These are phyloP conservation scores for Lepus europaeus DNA, from an alignment of 2,113 vertebrate species.

Conservation along the genomic window DNA sequence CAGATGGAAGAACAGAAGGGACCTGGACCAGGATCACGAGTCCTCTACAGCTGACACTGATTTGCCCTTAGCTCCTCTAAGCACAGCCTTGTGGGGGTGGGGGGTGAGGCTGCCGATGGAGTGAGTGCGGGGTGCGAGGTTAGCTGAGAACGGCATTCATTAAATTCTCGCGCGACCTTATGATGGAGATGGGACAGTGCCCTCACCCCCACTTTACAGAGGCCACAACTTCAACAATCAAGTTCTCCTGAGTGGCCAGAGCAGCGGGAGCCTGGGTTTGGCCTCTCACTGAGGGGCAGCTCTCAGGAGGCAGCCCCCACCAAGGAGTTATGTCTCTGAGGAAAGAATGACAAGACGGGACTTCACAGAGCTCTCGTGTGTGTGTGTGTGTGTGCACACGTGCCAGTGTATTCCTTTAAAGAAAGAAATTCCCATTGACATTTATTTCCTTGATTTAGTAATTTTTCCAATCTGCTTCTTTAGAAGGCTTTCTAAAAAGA, in stretches of 20 bases:
- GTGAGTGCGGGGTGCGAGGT: neutral
- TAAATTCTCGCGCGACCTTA: neutral
- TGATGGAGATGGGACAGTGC: neutral
- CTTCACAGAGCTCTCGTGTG: neutral
- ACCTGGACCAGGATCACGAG: neutral
- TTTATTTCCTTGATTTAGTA: constrained; percentile 12
- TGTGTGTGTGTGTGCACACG: neutral
- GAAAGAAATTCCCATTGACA: constrained; percentile 47
- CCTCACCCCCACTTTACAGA: neutral
- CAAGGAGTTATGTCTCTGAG: neutral
- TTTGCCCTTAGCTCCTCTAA: neutral
- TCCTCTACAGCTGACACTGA: neutral
- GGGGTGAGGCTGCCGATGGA: neutral
- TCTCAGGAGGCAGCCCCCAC: neutral
- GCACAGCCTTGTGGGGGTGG: neutral
- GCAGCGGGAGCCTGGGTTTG: neutral
- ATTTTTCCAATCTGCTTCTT: constrained; percentile 25
- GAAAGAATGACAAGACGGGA: neutral
- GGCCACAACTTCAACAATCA: neutral
- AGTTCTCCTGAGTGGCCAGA: neutral
- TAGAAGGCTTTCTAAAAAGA: constrained; percentile 53
- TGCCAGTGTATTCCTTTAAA: neutral
- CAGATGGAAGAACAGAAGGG: neutral
- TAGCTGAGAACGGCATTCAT: neutral
- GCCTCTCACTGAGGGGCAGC: neutral